Evolutionary conservation across 2,113 vertebrate species (phyloP), one percentile per base, ranked within the genome.

Genomic region (Nothobranchius furzeri): DNA sequence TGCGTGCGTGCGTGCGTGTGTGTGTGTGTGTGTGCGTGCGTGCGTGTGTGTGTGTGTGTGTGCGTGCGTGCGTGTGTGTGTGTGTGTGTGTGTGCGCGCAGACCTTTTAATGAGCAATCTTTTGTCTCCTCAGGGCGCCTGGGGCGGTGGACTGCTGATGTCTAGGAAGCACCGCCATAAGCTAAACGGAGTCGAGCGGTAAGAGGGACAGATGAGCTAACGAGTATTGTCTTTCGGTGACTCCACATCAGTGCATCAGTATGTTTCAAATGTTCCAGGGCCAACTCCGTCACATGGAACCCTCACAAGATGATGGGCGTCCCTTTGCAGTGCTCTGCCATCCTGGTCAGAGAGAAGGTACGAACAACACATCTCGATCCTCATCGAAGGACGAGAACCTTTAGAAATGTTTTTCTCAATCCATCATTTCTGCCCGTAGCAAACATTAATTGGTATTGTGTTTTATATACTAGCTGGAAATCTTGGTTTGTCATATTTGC

Each of bases 241-340:
- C 5, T 12, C 11, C 9, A 51, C 9, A 7, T 30, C 7, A 17
- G 9, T 1, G 4, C n/a, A 54, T 53, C 20, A 37, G 65, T 7
- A n/a, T 1, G 3, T 17, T 7, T 70, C 25, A 0, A 36, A 70
- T 68, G 83, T 92, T 90, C 6, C 89, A 99, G 98, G 90, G 98
- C 96, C 83, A 95, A 95, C 90, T 99, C 98, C 4, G 96, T 99
- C 78, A 99, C 97, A 58, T 99, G 98, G 97, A 99, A 99, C 89
- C 98, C 98, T 57, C 98, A 99, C 89, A 99, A 99, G 92, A 98
- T 99, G 96, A 98, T 99, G 97, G 97, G 97, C 0, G 98, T 96
- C 70, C 92, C 96, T 50, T 89, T 99, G 48, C 98, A 99, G 82
- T 99, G 97, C 76, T 99, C 98, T 2, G 97, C 98, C 74, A 97